phyloP scores from a whole-genome alignment of 2,888 invertebrate genomes.

The Drosophila anceps region DNA sequence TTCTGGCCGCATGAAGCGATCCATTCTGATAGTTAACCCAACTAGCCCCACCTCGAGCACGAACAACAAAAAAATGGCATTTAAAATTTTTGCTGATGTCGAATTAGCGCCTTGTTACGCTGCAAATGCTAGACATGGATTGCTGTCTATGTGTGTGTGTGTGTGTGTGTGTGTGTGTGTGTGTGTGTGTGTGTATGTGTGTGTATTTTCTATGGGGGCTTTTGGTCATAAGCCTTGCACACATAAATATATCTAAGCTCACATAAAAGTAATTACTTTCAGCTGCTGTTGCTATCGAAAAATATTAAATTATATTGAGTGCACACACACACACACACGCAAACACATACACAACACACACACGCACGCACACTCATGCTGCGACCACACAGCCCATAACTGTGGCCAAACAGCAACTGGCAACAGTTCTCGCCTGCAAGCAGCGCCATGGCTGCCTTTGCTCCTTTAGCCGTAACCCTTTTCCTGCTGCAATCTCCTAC shows the following conservation, averaged over 20 bases:
- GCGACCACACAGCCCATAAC: constrained; percentile 60
- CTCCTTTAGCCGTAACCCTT: constrained; percentile 5
- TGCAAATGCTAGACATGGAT: constrained; percentile 3
- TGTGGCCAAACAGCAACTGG: constrained; percentile 38
- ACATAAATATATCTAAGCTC: constrained; percentile 80
- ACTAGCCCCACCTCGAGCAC: neutral
- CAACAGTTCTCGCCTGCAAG: constrained; percentile 19
- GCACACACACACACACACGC: constrained; percentile 47
- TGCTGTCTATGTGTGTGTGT: neutral
- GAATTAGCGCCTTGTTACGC: constrained; percentile 59
- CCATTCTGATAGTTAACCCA: constrained; percentile 10
- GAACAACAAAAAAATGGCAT: constrained; percentile 41
- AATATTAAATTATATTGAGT: constrained; percentile 81
- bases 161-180: neutral
- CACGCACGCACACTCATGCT: neutral
- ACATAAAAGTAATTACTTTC: constrained; percentile 78
- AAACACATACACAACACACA: constrained; percentile 22
- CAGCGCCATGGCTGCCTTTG: neutral
- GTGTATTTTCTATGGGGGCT: constrained; percentile 4
- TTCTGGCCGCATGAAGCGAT: constrained; percentile 22
- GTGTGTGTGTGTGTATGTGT: constrained; percentile 3
- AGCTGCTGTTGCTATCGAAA: constrained; percentile 79
- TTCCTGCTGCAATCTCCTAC: constrained; percentile 10
- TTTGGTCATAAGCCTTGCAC: constrained; percentile 52
- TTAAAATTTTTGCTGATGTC: constrained; percentile 68